Evolutionary conservation across 2,113 vertebrate genomes (phyloP).

Genomic region (Nanorana parkeri): DNA sequence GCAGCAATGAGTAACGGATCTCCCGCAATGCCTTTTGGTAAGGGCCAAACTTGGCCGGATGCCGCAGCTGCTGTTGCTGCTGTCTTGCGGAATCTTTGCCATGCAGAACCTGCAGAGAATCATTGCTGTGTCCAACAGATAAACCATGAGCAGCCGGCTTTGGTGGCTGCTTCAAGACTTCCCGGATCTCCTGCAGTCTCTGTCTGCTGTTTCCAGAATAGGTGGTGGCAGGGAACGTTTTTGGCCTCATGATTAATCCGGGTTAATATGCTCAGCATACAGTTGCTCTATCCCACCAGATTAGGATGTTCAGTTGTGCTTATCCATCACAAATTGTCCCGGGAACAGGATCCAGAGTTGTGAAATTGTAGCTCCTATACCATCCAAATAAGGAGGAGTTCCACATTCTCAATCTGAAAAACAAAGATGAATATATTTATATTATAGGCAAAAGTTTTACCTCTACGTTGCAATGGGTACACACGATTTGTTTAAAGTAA

Average conservation of each 20-base stretch:
- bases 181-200: slow-evolving; percentile 94
- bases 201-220: slow-evolving; percentile 97
- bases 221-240: slow-evolving; percentile 95
- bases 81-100: slow-evolving; percentile 87
- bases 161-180: slow-evolving; percentile 94
- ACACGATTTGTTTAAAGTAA: no score
- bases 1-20: slow-evolving; percentile 95
- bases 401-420: slow-evolving; percentile 41
- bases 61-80: slow-evolving; percentile 89
- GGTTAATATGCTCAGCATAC: slow-evolving; percentile 75
- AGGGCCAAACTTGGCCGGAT: slow-evolving; percentile 92
- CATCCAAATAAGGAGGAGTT: background rate
- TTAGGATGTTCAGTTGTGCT: background rate
- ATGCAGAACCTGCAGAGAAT: slow-evolving; percentile 74
- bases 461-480: no score
- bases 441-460: no score
- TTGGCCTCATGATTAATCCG: slow-evolving; percentile 92
- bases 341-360: background rate
- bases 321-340: no score
- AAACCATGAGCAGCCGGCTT: slow-evolving; percentile 87
- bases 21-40: slow-evolving; percentile 95
- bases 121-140: slow-evolving; percentile 74
- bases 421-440: background rate
- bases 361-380: background rate
- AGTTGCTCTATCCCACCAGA: slow-evolving; percentile 33